These are phyloP conservation scores for Hybos culiciformis DNA, from an alignment of 2,888 invertebrate species.

Conservation along the genomic window DNA sequence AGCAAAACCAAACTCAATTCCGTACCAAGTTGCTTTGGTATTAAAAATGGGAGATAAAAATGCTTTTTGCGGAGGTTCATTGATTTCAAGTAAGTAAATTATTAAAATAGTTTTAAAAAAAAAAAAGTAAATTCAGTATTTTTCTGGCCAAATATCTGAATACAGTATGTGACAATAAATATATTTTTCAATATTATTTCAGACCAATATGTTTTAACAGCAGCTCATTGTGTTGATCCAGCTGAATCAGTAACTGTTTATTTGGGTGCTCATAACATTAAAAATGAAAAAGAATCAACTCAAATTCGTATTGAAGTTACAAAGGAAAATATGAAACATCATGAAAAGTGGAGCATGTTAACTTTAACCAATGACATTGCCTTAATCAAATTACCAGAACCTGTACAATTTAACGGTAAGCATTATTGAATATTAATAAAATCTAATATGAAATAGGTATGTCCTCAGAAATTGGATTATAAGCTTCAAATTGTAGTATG, in stretches of 20 bases:
- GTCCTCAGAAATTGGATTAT: no score
- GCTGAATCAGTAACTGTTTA: conserved; percentile 18
- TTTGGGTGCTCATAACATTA: conserved; percentile 23
- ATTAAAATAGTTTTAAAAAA: no score
- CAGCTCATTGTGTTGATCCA: conserved; percentile 26
- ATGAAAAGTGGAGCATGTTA: conserved; percentile 15
- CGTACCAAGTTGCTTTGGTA: conserved; percentile 26
- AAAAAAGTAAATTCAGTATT: no score
- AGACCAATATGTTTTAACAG: conserved; percentile 25
- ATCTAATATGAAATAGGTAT: no score
- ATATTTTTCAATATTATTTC: no score
- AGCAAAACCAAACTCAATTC: conserved; percentile 24
- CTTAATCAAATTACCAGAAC: conserved; percentile 19
- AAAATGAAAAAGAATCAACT: conserved; percentile 20
- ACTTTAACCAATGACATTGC: conserved; percentile 24
- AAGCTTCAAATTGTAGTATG: no score
- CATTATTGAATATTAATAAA: not conserved
- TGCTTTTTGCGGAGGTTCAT: conserved; percentile 28
- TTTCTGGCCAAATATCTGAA: no score
- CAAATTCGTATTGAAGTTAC: conserved; percentile 20
- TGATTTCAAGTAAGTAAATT: conserved; percentile 23
- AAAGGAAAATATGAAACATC: conserved; percentile 16
- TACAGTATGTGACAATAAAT: no score
- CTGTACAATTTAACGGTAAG: conserved; percentile 16
- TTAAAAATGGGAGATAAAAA: conserved; percentile 17